Conservation (phyloP, 2,113 vertebrate genomes). For the Urocolius indicus region DNA sequence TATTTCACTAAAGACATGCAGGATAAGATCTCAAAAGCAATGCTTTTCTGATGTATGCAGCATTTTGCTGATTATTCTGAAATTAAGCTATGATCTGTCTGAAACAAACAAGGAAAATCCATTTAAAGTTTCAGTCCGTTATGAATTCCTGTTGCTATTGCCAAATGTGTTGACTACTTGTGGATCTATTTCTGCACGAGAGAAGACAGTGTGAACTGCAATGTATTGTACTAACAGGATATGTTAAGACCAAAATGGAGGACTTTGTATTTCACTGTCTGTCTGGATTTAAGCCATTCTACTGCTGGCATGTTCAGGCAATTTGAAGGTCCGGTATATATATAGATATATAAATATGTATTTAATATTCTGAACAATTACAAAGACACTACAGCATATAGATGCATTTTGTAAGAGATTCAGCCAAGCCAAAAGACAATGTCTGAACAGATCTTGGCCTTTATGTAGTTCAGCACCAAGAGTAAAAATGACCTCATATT, state of each 20-base stretch:
- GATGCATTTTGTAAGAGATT: not conserved
- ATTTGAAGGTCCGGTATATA: not conserved
- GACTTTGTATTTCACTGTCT: not conserved
- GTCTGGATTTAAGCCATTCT: not conserved
- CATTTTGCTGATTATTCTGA: constrained; percentile 10
- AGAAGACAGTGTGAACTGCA: not conserved
- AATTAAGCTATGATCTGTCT: not conserved
- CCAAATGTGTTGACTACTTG: not conserved
- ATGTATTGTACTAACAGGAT: not conserved
- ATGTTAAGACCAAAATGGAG: not conserved
- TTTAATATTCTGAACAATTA: not conserved
- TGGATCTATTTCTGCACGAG: not conserved
- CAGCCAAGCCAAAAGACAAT: not conserved
- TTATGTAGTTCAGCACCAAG: not conserved
- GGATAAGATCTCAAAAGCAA: not conserved
- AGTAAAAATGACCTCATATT: not conserved
- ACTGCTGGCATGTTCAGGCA: not conserved
- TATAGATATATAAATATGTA: not conserved
- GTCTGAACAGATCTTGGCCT: not conserved
- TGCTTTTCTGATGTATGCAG: not conserved
- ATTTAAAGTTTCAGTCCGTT: not conserved
- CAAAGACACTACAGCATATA: not conserved
- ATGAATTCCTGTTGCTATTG: not conserved
- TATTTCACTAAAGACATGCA: not conserved
- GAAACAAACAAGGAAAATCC: not conserved